Base-by-base conservation (phyloP, 2,113 vertebrate species). In the Entelurus aequoreus region DNA sequence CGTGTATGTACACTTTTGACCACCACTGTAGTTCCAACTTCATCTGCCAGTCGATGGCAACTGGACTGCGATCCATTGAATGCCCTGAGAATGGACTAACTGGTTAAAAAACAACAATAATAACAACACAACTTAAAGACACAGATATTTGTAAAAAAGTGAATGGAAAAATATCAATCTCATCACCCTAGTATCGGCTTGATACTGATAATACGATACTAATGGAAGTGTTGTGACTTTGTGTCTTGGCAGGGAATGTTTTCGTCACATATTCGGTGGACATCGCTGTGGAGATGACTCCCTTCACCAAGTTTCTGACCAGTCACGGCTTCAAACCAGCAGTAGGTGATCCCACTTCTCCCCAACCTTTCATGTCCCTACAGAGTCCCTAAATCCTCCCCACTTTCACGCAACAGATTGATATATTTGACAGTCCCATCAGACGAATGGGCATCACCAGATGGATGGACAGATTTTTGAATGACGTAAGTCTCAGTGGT, bases 401-500 rank as follows among this genome's bases (percentile, higher is more conserved):
- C 57, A 44, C 9, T 53, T 11, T 38, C 75, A 84, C 28, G 28
- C 6, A 4, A n/a, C 67, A 98, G 96, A 94, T 97, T 53, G 95
- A 98, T 84, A 92, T 98, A 56, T 97, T 98, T 84, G 94, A 98
- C 46, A 92, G 91, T 64, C 86, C 93, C 0, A 75, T 96, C 62
- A 89, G 91, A 79, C 92, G 90, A 62, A 94, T 98, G 88, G 93
- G 92, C 81, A 93, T 94, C 82, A 95, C 91, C 72, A 95, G 93
- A 63, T 98, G 95, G 94, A 98, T 95, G 94, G 96, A 98, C 80
- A 86, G 91, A 62, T 95, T 88, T 78, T 83, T 98, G 76, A 92
- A 93, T 74, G 92, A 98, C 84, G 96, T 98, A 90, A 92, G 93
- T 64, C 13, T 50, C 6, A 4, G 15, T 13, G 10, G 46, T 21